phyloP scores from a whole-genome alignment of 2,113 vertebrate species.

The Brevimyrus niger region DNA sequence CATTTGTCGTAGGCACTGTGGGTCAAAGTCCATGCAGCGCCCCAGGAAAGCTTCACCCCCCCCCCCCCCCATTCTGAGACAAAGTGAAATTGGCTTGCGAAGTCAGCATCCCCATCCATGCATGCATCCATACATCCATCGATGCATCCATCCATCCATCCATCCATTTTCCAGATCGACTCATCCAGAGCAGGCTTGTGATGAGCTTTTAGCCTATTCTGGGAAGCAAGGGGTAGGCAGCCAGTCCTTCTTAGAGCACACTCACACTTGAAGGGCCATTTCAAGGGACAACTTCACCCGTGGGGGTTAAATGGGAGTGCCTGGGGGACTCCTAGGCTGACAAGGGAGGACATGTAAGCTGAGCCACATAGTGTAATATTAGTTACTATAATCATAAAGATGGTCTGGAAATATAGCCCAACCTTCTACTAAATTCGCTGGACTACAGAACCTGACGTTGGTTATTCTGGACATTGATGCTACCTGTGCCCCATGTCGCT shows the following conservation, averaged over 20 bases:
- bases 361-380: neutral
- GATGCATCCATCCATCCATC: neutral
- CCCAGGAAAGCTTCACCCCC: neutral
- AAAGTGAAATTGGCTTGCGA: neutral
- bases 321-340: neutral
- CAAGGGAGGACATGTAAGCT: neutral
- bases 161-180: neutral
- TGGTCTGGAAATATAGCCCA: neutral
- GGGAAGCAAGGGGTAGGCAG: neutral
- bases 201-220: neutral
- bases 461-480: neutral
- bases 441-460: neutral
- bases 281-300: neutral
- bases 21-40: neutral
- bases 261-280: neutral
- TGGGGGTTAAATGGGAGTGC: neutral
- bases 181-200: neutral
- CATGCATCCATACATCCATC: neutral
- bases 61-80: neutral
- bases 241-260: neutral
- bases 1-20: neutral
- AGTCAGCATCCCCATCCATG: neutral
- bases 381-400: neutral
- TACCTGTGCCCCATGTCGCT: neutral
- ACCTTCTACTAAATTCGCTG: neutral